Conservation (phyloP, 2,888 invertebrate species). For the Nymphalis polychloros region DNA sequence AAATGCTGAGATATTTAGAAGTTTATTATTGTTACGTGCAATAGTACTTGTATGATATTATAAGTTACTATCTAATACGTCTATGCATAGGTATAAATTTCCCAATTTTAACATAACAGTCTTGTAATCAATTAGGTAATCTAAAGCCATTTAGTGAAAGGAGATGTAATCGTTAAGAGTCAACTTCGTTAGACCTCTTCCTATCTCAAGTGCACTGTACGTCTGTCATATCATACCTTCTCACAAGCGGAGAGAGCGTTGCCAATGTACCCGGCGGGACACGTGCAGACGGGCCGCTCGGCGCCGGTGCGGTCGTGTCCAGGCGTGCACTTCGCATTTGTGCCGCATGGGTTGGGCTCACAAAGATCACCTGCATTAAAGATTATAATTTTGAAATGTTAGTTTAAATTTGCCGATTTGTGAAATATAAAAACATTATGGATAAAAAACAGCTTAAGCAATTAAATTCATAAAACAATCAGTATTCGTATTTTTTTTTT, state of each 20-base stretch:
- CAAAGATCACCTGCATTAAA: conserved; percentile 86
- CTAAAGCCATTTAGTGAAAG: no score
- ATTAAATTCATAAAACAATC: no score
- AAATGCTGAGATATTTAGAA: no score
- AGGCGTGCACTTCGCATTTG: conserved; percentile 89
- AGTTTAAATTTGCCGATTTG: neutral
- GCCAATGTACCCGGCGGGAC: conserved; percentile 88
- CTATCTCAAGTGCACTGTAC: no score
- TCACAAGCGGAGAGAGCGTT: conserved; percentile 87
- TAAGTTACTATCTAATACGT: no score
- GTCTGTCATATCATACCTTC: conserved; percentile 63
- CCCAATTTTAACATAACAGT: neutral
- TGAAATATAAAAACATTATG: no score
- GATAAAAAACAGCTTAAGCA: no score
- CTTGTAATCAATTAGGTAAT: neutral
- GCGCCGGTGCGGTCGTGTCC: conserved; percentile 91
- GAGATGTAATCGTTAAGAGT: no score
- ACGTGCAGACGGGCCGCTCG: conserved; percentile 93
- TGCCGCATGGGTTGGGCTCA: conserved; percentile 93
- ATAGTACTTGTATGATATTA: no score
- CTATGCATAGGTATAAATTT: no score
- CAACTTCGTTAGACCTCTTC: no score
- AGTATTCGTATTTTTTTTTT: no score
- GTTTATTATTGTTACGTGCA: neutral
- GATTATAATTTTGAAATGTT: neutral